Evolutionary conservation across 2,888 invertebrate genomes (phyloP).

Genomic region (Drosophila formosana): DNA sequence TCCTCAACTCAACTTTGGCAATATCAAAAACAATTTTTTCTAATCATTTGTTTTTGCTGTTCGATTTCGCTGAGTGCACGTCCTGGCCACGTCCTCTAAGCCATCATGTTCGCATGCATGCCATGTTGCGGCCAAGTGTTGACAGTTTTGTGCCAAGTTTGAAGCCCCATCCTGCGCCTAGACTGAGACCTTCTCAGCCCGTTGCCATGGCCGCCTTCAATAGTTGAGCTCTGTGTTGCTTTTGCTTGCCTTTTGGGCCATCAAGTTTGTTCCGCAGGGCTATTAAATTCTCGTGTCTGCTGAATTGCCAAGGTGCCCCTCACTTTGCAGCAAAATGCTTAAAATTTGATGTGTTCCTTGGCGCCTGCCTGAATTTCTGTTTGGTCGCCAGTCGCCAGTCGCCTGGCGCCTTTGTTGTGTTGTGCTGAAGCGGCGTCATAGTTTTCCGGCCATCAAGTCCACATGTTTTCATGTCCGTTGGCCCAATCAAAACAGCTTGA

Average conservation of each 20-base stretch:
- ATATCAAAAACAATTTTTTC: too few species aligned
- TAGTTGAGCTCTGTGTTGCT: not conserved
- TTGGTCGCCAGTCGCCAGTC: not conserved
- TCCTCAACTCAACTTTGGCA: too few species aligned
- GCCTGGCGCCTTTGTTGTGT: constrained; percentile 17
- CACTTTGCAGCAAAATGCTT: constrained; percentile 25
- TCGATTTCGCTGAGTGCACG: constrained; percentile 29
- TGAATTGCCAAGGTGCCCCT: constrained; percentile 27
- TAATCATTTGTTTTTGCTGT: too few species aligned
- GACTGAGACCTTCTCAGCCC: constrained; percentile 5
- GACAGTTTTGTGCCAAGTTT: constrained; percentile 43
- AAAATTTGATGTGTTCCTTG: constrained; percentile 55
- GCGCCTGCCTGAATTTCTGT: constrained; percentile 26
- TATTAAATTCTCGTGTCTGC: constrained; percentile 68
- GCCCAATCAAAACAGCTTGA: constrained; percentile 60
- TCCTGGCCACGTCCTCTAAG: constrained; percentile 35
- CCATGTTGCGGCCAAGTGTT: constrained; percentile 70
- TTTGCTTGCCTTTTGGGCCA: constrained; percentile 36
- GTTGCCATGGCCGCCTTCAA: constrained; percentile 28
- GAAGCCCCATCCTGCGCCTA: constrained; percentile 10
- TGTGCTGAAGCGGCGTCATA: constrained; percentile 23
- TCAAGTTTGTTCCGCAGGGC: constrained; percentile 46
- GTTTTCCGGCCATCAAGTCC: constrained; percentile 26
- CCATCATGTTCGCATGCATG: constrained; percentile 58
- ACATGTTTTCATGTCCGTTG: constrained; percentile 11